phyloP scores from a whole-genome alignment of 2,113 vertebrate genomes.

The Pelobates fuscus region DNA sequence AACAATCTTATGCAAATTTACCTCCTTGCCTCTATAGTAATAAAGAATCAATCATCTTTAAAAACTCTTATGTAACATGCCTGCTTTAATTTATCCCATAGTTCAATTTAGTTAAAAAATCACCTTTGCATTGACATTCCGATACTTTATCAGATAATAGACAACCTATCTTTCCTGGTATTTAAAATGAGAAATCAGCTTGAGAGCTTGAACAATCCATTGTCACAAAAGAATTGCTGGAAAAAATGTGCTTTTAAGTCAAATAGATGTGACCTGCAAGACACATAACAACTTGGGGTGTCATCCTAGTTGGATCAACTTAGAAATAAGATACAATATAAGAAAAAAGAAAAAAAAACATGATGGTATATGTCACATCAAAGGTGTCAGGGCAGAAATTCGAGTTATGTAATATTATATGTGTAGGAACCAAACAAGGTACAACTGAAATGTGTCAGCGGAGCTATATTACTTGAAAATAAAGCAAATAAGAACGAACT shows the following conservation, averaged over 20 bases:
- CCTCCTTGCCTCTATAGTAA: too few species aligned
- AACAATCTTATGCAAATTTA: too few species aligned
- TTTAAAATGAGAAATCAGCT: constrained; percentile 13
- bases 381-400: background rate
- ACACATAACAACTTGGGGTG: constrained; percentile 10
- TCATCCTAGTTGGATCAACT: background rate
- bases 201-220: constrained; percentile 2
- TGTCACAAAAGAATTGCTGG: constrained; percentile 20
- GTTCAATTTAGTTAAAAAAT: too few species aligned
- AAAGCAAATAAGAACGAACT: too few species aligned
- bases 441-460: too few species aligned
- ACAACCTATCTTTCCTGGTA: constrained; percentile 12
- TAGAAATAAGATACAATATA: background rate
- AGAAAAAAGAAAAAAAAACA: constrained; percentile 24
- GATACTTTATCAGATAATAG: constrained; percentile 11
- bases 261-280: constrained; percentile 28
- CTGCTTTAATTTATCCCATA: too few species aligned
- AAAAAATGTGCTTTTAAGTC: constrained; percentile 13
- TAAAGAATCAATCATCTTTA: too few species aligned
- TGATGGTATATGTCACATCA: background rate
- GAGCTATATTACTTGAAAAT: too few species aligned
- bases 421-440: too few species aligned
- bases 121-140: background rate
- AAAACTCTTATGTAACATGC: too few species aligned
- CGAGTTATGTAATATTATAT: too few species aligned